phyloP scores from a whole-genome alignment of 2,797 vertebrate species.

The Tenualosa ilisha region DNA sequence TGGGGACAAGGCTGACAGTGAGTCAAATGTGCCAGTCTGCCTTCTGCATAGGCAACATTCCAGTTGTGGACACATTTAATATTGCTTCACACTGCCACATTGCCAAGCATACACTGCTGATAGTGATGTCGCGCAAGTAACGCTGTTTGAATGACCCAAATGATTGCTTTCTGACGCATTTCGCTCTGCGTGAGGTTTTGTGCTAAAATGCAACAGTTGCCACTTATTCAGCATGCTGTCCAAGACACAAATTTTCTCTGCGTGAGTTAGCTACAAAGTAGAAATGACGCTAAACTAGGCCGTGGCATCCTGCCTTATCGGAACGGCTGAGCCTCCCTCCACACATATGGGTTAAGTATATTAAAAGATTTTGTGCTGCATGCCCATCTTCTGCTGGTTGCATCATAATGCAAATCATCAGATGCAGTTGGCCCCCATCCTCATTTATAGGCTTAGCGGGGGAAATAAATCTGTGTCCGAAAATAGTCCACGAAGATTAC shows the following conservation, averaged over 20 bases:
- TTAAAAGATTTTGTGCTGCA: conserved; percentile 58
- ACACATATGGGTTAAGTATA: conserved; percentile 57
- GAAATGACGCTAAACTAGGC: not conserved
- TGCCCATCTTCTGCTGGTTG: conserved; percentile 61
- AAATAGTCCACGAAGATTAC: conserved; percentile 79
- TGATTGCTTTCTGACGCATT: not conserved
- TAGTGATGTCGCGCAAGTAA: too few relatives aligned
- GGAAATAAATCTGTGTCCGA: conserved; percentile 79
- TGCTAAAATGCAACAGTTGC: not conserved
- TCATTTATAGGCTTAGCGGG: conserved; percentile 75
- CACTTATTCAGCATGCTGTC: not conserved
- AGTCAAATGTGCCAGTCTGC: too few relatives aligned
- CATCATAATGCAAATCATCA: conserved; percentile 71
- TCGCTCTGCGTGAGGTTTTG: not conserved
- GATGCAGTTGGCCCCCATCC: conserved; percentile 70
- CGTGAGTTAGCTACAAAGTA: not conserved
- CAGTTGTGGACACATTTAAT: too few relatives aligned
- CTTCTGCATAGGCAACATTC: too few relatives aligned
- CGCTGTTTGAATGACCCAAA: not conserved
- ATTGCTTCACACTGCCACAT: too few relatives aligned
- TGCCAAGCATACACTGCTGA: too few relatives aligned
- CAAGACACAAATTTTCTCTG: not conserved
- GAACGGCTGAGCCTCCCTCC: not conserved
- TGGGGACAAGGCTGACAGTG: too few relatives aligned
- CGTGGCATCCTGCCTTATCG: not conserved